phyloP scores from a whole-genome alignment of 2,113 vertebrate genomes.

The Hippocampus mohnikei region DNA sequence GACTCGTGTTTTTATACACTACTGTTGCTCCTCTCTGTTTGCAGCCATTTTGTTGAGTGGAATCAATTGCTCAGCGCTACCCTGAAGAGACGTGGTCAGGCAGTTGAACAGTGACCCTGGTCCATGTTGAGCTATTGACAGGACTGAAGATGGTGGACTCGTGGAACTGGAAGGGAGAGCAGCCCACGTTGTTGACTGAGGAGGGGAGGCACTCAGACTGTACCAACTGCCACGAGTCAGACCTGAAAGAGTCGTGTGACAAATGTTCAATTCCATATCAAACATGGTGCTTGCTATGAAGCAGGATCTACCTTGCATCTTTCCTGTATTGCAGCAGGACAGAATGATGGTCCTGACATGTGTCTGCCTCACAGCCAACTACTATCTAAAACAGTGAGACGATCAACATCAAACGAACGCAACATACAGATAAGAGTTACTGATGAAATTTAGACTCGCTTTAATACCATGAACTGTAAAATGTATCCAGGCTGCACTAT shows the following conservation, averaged over 20 bases:
- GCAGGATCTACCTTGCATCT: slow-evolving; percentile 83
- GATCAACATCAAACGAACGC: not conserved
- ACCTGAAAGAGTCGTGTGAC: slow-evolving; percentile 66
- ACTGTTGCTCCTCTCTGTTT: too few relatives aligned
- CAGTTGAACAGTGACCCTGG: slow-evolving; percentile 89
- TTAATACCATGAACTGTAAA: slow-evolving; percentile 91
- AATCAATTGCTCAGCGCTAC: slow-evolving; percentile 48
- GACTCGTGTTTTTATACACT: not conserved
- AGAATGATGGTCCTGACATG: slow-evolving; percentile 93
- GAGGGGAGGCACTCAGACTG: slow-evolving; percentile 96
- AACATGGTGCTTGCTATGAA: not conserved
- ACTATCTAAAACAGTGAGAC: slow-evolving; percentile 79
- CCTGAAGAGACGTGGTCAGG: slow-evolving; percentile 96
- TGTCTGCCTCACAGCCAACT: slow-evolving; percentile 91
- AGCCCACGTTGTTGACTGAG: slow-evolving; percentile 91
- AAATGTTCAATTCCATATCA: not conserved
- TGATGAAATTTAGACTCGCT: not conserved
- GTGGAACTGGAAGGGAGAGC: slow-evolving; percentile 96
- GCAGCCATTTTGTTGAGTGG: not conserved
- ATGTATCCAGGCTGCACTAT: slow-evolving; percentile 97
- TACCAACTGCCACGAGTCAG: slow-evolving; percentile 92
- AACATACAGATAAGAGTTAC: not conserved
- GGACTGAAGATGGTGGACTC: slow-evolving; percentile 96
- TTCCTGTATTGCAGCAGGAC: slow-evolving; percentile 95
- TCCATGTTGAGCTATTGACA: slow-evolving; percentile 92